phyloP scores from a whole-genome alignment of 2,113 vertebrate species.

The Pongo abelii region DNA sequence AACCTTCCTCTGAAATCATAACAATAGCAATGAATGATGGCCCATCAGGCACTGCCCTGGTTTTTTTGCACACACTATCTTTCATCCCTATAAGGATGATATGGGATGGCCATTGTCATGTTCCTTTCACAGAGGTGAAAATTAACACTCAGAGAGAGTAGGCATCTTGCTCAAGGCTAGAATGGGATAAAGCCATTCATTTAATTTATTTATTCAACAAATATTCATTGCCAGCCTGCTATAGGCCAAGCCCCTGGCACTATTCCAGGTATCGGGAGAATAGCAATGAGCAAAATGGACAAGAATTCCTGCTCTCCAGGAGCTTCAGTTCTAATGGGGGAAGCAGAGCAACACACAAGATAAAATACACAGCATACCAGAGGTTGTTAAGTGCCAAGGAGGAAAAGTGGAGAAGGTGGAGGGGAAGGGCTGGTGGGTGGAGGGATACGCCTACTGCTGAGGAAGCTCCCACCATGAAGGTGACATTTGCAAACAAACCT shows the following conservation, averaged over 20 bases:
- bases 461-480: not conserved
- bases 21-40: not conserved
- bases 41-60: fast-evolving
- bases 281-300: not conserved
- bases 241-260: not conserved
- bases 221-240: not conserved
- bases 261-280: not conserved
- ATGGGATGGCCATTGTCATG: not conserved
- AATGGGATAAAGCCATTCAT: not conserved
- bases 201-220: not conserved
- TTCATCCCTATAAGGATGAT: not conserved
- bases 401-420: not conserved
- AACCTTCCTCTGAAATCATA: not conserved
- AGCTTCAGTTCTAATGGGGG: not conserved
- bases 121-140: not conserved
- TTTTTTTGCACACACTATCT: not conserved
- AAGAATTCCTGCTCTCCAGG: not conserved
- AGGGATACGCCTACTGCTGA: not conserved
- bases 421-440: not conserved
- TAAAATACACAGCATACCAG: no score
- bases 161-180: not conserved
- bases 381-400: not conserved
- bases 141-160: not conserved
- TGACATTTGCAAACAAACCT: not conserved
- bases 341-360: not conserved